Percentiles rank a stretch among this genome's conserved stretches.
Evolutionary conservation across 2,888 invertebrate genomes (phyloP).

Genomic region (Oxycera nigricornis): DNA sequence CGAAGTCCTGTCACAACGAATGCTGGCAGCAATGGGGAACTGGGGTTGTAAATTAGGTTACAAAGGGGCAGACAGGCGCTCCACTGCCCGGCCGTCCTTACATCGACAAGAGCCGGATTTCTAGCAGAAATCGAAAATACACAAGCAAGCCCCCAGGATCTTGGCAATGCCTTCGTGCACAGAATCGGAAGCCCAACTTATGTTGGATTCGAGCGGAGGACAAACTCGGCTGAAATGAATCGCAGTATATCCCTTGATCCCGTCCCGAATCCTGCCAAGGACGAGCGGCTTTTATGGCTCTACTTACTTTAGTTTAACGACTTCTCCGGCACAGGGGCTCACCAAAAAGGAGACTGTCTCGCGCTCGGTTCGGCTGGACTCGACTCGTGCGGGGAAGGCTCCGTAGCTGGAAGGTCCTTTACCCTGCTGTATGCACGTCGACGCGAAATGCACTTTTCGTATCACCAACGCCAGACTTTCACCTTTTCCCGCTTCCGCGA

Average conservation of each 20-base stretch:
- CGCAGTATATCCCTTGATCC: background rate
- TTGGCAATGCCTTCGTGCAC: too few species aligned
- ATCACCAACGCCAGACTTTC: slow-evolving; percentile 15
- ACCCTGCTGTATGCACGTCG: background rate
- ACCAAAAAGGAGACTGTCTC: too few species aligned
- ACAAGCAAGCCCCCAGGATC: background rate
- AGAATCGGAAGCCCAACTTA: too few species aligned
- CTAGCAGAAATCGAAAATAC: background rate
- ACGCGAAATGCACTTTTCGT: slow-evolving; percentile 34
- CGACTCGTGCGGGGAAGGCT: background rate
- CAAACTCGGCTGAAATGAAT: too few species aligned
- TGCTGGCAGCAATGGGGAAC: background rate
- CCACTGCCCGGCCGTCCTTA: background rate
- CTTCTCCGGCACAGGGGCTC: background rate
- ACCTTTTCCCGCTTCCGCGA: slow-evolving; percentile 28
- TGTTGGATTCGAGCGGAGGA: too few species aligned
- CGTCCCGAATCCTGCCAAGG: background rate
- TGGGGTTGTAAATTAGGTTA: slow-evolving; percentile 21
- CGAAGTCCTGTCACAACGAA: background rate
- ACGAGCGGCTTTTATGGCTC: background rate
- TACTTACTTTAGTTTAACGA: slow-evolving; percentile 18
- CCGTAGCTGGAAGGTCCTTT: background rate
- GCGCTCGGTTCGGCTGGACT: background rate
- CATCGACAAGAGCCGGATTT: background rate
- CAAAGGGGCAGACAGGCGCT: slow-evolving; percentile 19